Conservation (phyloP, 2,888 invertebrate species). For the Tachina grossa region DNA sequence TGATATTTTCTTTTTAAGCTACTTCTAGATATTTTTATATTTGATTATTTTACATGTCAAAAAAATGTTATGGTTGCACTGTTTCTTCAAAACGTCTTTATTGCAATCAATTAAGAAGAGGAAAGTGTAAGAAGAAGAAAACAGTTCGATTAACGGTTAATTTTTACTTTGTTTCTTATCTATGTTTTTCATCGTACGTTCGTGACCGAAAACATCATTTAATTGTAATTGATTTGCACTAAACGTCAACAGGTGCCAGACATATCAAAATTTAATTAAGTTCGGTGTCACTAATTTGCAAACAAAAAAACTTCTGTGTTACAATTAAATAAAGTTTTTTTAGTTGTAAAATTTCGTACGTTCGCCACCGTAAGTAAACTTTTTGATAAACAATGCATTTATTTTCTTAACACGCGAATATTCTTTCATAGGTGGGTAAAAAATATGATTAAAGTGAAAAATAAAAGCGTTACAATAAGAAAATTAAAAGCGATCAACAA, state of each 20-base stretch:
- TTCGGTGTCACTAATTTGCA: slow-evolving; percentile 13
- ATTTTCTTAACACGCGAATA: slow-evolving; percentile 10
- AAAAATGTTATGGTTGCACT: slow-evolving; percentile 19
- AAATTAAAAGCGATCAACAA: too few species aligned
- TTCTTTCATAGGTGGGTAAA: neutral
- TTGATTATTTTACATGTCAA: slow-evolving; percentile 5
- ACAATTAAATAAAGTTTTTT: neutral
- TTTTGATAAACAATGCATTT: slow-evolving; percentile 1
- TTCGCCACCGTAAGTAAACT: neutral
- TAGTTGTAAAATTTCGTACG: neutral
- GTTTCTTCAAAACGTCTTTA: slow-evolving; percentile 17
- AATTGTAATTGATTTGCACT: slow-evolving; percentile 24
- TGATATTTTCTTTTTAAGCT: neutral
- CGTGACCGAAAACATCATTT: slow-evolving; percentile 19
- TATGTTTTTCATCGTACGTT: slow-evolving; percentile 30
- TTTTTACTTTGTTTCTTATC: slow-evolving; percentile 16
- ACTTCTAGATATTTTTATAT: neutral
- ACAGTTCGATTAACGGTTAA: slow-evolving; percentile 13
- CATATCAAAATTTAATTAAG: too few species aligned
- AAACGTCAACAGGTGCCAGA: slow-evolving; percentile 21
- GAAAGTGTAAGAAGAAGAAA: slow-evolving; percentile 5
- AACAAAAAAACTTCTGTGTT: neutral
- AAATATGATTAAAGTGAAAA: too few species aligned
- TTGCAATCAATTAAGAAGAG: slow-evolving; percentile 10
- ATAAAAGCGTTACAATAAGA: too few species aligned